Base-by-base conservation (phyloP, 2,113 vertebrate genomes). In the Pteropus alecto region DNA sequence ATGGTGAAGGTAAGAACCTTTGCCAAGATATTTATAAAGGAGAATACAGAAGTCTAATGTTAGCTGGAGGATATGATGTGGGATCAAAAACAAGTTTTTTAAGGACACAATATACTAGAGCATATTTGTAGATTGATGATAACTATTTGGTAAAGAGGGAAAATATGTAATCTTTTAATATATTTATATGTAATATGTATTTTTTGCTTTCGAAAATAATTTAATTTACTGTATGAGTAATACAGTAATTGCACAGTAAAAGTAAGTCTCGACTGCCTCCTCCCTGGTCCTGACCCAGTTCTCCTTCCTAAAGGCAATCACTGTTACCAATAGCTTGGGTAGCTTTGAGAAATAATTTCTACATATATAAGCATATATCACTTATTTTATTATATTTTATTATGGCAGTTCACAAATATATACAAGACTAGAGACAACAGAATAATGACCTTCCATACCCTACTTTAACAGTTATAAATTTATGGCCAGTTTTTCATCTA, bases 131-230 rank as follows among this genome's bases (percentile, higher is more conserved):
- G 61, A n/a, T 30, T 94, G 51, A 68, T 79, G 22, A 68, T 89
- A 54, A 60, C 74, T 78, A 94, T 92, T 94, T 79, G 9, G 24
- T 70, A 85, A 51, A 51, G 46, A 74, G 46, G 30, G n/a, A 58
- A 79, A 79, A 86, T 46, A 58, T 63, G 24, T 56, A 87, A n/a
- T n/a, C 51, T 51, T 51, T 51, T 51, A 51, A 51, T 51, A 16
- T 51, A 51, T 51, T 51, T 51, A 6, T 97, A 35, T 87, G 24
- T 83, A 61, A 22, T 92, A 51, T 51, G 15, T 51, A 16, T 35
- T 67, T 85, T 79, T 71, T 43, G 33, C 26, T 93, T 19, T 87
- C 43, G 84, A 91, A 87, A 93, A 76, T 83, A 82, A 76, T 90
- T 78, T 30, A 1, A 91, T 73, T 83, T 74, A 84, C n/a, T 84